These are phyloP conservation scores for Colius striatus DNA, from an alignment of 2,113 vertebrate species.

Conservation along the genomic window DNA sequence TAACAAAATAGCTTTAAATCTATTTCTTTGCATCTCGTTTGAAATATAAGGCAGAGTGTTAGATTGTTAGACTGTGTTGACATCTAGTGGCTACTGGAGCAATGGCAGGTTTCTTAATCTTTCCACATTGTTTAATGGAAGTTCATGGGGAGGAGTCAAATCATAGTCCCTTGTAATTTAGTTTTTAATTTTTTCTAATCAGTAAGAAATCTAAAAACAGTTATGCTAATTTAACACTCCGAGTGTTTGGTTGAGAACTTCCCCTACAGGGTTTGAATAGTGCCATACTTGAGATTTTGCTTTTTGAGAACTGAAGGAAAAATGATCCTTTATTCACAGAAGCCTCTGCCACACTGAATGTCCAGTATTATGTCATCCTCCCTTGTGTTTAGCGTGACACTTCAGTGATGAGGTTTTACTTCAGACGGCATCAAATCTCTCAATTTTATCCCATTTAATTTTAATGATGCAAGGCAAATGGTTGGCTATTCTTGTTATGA, in stretches of 20 bases:
- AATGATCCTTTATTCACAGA: background rate
- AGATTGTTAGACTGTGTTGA: conserved; percentile 12
- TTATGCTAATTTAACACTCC: background rate
- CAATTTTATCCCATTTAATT: background rate
- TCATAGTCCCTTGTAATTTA: background rate
- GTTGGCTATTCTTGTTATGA: background rate
- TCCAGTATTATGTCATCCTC: background rate
- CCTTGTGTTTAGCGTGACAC: background rate
- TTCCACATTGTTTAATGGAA: background rate
- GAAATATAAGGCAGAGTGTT: background rate
- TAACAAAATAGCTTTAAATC: background rate
- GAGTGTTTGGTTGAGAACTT: background rate
- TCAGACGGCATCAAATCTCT: background rate
- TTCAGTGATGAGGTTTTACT: background rate
- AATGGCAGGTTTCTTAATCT: background rate
- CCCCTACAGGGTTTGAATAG: background rate
- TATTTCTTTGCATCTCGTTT: background rate
- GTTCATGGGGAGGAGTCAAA: background rate
- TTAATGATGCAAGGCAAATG: background rate
- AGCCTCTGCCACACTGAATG: background rate
- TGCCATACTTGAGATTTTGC: background rate
- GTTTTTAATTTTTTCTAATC: background rate
- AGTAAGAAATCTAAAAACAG: background rate
- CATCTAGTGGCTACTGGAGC: conserved; percentile 40
- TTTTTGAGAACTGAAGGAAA: background rate